Evolutionary conservation across 2,113 vertebrate genomes (phyloP).

Genomic region (Ailuropoda melanoleuca): DNA sequence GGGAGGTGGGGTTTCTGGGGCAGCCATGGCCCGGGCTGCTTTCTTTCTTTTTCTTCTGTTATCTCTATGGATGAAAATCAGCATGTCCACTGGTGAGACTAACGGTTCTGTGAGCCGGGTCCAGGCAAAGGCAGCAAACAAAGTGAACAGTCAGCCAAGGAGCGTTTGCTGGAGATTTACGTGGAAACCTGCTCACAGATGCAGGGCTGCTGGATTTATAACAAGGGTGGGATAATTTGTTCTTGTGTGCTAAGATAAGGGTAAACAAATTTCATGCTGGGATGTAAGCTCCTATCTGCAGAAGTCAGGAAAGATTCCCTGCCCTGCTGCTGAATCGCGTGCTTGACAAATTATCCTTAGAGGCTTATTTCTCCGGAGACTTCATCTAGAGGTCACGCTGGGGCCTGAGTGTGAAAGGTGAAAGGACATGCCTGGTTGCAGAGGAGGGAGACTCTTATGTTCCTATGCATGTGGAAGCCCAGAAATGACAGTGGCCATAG

Average conservation of each 20-base stretch:
- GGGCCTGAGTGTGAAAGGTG: neutral
- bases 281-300: conserved; percentile 44
- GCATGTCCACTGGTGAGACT: neutral
- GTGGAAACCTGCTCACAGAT: neutral
- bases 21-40: neutral
- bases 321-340: neutral
- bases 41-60: neutral
- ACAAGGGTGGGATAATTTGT: conserved; percentile 46
- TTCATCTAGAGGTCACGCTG: neutral
- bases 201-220: conserved; percentile 49
- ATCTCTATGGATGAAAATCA: neutral
- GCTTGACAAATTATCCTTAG: neutral
- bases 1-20: neutral
- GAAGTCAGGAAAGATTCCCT: conserved; percentile 38
- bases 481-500: neutral
- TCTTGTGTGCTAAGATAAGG: conserved; percentile 63
- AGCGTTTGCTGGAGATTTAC: conserved; percentile 43
- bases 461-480: neutral
- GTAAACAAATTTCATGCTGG: conserved; percentile 65
- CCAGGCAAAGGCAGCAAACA: neutral
- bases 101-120: neutral
- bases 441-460: neutral
- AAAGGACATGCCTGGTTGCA: neutral
- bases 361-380: neutral
- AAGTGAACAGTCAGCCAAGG: conserved; percentile 9